Conservation (phyloP, 1,140 invertebrate species). For the Scylla paramamosain region DNA sequence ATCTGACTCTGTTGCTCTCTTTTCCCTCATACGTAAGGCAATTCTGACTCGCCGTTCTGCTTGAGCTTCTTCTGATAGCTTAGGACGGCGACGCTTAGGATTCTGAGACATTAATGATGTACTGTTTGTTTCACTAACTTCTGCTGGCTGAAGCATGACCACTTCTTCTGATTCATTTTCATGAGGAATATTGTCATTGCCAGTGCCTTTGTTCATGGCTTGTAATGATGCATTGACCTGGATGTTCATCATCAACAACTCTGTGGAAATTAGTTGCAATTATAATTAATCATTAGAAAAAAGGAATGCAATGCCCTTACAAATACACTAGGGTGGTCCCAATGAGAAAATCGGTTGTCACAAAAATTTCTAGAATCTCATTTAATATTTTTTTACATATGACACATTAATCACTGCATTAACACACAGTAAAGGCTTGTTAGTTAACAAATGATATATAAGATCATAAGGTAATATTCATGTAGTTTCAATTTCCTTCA, state of each 20-base stretch:
- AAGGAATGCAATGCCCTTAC: neutral
- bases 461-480: no score
- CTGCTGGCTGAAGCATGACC: constrained; percentile 69
- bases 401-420: neutral
- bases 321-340: neutral
- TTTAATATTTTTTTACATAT: no score
- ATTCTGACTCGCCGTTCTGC: constrained; percentile 59
- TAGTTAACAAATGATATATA: no score
- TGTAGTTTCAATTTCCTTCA: no score
- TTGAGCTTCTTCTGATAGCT: constrained; percentile 63
- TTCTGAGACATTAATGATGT: neutral
- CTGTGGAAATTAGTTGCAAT: constrained; percentile 47
- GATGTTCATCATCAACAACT: constrained; percentile 74
- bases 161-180: constrained; percentile 54
- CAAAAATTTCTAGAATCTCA: neutral
- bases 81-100: constrained; percentile 66
- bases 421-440: no score
- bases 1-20: constrained; percentile 61
- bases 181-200: constrained; percentile 44
- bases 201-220: constrained; percentile 56
- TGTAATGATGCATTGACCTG: constrained; percentile 73
- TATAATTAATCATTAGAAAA: neutral
- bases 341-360: neutral
- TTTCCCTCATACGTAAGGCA: constrained; percentile 70
- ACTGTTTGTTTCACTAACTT: constrained; percentile 58